Conservation (phyloP, 2,888 invertebrate species). For the Platycnemis pennipes region DNA sequence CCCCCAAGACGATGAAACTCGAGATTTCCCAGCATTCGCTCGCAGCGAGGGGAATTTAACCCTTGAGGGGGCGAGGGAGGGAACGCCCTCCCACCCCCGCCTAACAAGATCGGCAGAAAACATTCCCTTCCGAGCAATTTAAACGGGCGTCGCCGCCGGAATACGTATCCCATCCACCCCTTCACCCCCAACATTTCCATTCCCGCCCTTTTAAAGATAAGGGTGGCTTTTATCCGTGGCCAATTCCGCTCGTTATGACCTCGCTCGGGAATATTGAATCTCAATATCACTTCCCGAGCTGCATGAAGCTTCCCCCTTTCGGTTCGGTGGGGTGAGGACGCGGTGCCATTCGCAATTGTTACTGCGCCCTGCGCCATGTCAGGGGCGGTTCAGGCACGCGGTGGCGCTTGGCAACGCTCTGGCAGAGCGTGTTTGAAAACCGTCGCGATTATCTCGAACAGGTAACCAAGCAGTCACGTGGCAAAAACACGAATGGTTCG, state of each 20-base stretch:
- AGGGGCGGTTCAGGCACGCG: too few relatives aligned
- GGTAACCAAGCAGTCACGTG: too few relatives aligned
- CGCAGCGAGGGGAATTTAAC: neutral
- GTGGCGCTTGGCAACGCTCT: too few relatives aligned
- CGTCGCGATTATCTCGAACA: too few relatives aligned
- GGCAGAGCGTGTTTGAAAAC: too few relatives aligned
- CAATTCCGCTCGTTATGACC: conserved; percentile 41
- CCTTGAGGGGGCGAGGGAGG: neutral
- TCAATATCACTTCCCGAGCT: neutral
- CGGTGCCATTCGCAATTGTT: too few relatives aligned
- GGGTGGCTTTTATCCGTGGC: neutral
- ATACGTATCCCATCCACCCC: neutral
- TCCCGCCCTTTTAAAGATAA: conserved; percentile 20
- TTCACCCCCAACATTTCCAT: neutral
- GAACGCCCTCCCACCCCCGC: neutral
- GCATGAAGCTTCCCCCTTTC: neutral
- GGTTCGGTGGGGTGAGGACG: too few relatives aligned
- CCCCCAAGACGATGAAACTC: neutral
- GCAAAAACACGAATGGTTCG: too few relatives aligned
- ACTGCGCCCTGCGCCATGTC: too few relatives aligned
- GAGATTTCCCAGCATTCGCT: neutral
- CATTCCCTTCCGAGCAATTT: conserved; percentile 18
- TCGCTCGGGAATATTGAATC: conserved; percentile 38
- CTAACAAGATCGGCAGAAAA: conserved; percentile 10
- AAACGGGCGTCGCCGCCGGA: neutral